phyloP scores from a whole-genome alignment of 2,113 vertebrate species.

The Speoplatyrhinus poulsoni region DNA sequence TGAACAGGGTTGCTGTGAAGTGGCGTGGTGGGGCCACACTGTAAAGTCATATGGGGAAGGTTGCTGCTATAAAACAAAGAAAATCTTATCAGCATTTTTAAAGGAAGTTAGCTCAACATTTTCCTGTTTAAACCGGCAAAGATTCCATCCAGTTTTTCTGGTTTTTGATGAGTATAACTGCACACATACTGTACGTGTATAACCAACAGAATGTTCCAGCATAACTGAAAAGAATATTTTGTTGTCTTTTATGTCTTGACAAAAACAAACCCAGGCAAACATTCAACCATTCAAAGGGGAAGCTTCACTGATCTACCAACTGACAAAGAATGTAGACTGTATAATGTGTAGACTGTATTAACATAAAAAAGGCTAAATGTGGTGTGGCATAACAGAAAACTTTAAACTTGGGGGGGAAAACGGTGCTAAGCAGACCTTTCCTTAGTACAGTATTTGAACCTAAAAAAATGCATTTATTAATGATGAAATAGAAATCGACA shows the following conservation, averaged over 20 bases:
- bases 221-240: constrained; percentile 49
- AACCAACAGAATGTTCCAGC: constrained; percentile 50
- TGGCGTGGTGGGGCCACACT: no score
- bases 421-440: neutral
- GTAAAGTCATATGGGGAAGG: no score
- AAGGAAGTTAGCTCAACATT: constrained; percentile 12
- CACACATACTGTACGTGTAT: constrained; percentile 40
- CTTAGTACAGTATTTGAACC: no score
- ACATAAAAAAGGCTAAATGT: constrained; percentile 35
- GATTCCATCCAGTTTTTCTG: constrained; percentile 55
- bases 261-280: constrained; percentile 10
- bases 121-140: constrained; percentile 9
- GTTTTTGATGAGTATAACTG: constrained; percentile 59
- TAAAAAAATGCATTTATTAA: neutral
- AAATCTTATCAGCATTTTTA: constrained; percentile 33
- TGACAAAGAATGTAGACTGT: constrained; percentile 44
- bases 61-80: neutral
- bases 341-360: constrained; percentile 35
- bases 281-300: constrained; percentile 40
- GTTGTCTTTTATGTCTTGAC: constrained; percentile 40
- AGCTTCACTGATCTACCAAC: constrained; percentile 34
- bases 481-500: neutral
- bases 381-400: constrained; percentile 37
- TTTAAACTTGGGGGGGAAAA: neutral
- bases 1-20: no score